Evolutionary conservation across 2,888 invertebrate genomes (phyloP).

Genomic region (Blera fallax): DNA sequence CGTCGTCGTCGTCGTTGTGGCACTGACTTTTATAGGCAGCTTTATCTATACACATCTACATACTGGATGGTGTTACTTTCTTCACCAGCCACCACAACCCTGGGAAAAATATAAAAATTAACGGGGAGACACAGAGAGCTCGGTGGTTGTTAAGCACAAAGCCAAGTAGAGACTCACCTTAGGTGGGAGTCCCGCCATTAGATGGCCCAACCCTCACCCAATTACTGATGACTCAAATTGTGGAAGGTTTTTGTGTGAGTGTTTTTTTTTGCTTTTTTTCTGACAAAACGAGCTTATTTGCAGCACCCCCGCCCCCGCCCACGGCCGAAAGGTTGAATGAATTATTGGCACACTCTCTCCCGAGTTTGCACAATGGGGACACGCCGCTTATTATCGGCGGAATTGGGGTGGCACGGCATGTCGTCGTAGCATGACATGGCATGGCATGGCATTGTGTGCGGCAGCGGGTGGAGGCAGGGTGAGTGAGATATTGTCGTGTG

Average conservation of each 20-base stretch:
- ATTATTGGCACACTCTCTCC: slow-evolving; percentile 70
- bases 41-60: slow-evolving; percentile 70
- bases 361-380: slow-evolving; percentile 69
- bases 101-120: slow-evolving; percentile 60
- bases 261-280: slow-evolving; percentile 26
- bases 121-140: slow-evolving; percentile 34
- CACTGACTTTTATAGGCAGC: slow-evolving; percentile 58
- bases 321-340: slow-evolving; percentile 65
- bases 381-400: slow-evolving; percentile 70
- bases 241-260: slow-evolving; percentile 60
- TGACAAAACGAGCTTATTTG: slow-evolving; percentile 62
- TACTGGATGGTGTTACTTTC: slow-evolving; percentile 69
- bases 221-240: slow-evolving; percentile 72
- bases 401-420: slow-evolving; percentile 70
- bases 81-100: slow-evolving; percentile 40
- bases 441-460: slow-evolving; percentile 44
- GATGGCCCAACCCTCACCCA: slow-evolving; percentile 69
- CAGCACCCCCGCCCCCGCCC: slow-evolving; percentile 39
- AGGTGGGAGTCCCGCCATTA: slow-evolving; percentile 65
- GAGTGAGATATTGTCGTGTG: slow-evolving; percentile 71
- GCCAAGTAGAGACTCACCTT: slow-evolving; percentile 71
- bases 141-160: slow-evolving; percentile 62
- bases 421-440: slow-evolving; percentile 51
- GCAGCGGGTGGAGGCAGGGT: background rate
- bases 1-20: slow-evolving; percentile 20